Evolutionary conservation across 2,888 invertebrate genomes (phyloP), one percentile per base, ranked within the genome.

Genomic region (Tiliacea citrago): DNA sequence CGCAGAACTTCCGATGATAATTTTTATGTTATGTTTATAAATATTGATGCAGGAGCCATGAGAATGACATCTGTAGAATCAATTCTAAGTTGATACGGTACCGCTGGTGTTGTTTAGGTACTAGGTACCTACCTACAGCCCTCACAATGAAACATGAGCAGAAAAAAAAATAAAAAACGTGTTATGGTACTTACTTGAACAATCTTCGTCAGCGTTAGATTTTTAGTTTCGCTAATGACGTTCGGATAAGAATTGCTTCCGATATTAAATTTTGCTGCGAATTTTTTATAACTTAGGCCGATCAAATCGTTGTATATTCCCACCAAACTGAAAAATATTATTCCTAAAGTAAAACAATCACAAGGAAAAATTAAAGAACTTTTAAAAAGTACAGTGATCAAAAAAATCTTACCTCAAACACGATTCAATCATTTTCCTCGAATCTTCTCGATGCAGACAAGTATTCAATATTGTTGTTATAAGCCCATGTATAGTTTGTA

Each of bases 231-330:
- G 87, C 98, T 97, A 58, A 98, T 94, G 68, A 98, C 95, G 73
- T 97, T 97, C 0, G 98, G 98, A 89, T 98, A 98, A 21, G 98
- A 98, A 89, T 98, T 98, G 88, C 97, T 98, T 91, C 98, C 98
- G 49, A 98, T 95, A 85, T 97, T 97, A 84, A 97, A 97, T 79
- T 97, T 97, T 0, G 96, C 94, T 53, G 96, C 95, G 73, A 97
- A 96, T 55, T 95, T 96, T 83, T 97, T 97, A 78, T 96, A 96
- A 87, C 97, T 97, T 83, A 97, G 92, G 5, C 97, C 96, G 66
- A 97, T 92, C 61, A 97, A 94, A 76, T 97, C 96, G 87, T 98
- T 98, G 91, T 97, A 97, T 77, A 97, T 95, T 71, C 96, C 96
- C 6, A 97, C 97, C 86, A 98, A 94, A 88, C 98, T 98, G 93